Base-by-base conservation (phyloP, 2,797 vertebrate genomes). In the Loris lydekkerianus region DNA sequence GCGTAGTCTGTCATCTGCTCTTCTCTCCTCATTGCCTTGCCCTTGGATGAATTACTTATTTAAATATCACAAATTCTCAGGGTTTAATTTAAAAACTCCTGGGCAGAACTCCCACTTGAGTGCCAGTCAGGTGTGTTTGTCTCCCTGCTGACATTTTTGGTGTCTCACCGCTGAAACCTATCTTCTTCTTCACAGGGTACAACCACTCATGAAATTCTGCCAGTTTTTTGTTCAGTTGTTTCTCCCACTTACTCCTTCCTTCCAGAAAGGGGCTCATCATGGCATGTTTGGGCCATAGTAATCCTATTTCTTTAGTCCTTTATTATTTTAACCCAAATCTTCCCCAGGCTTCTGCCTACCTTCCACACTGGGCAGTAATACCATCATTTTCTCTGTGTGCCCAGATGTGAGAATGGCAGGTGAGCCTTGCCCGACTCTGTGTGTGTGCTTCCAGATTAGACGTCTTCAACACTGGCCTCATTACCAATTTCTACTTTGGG, bases 321-420 rank as follows among this genome's bases (percentile, higher is more conserved):
- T 60, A 31, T n/a, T 29, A 31, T 83, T 88, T 92, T 25, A 69
- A 80, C 23, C 10, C 34, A 53, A 4, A 70, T 31, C 21, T 72
- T 58, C 70, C 49, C 31, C 18, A 70, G 23, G 84, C 21, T 82
- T 56, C 78, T 77, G 37, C 14, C 27, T n/a, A 27, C 69, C 72
- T 40, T 18, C 37, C 46, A 23, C n/a, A 75, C 34, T 21, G 5
- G 14, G 13, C 75, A 67, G 31, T n/a, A 23, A 29, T 0, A 34
- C 37, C 1, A 23, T 69, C 40, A 3, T 73, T 82, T 88, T 65
- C 34, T 29, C 0, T 0, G 20, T 7, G 15, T 40, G 15, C 43
- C 29, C 20, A 18, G 0, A 29, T 7, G 2, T 1, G 23, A 56
- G 31, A 7, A 40, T 6, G 5, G n/a, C 6, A 1, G n/a, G 9